Conservation (phyloP, 2,888 invertebrate genomes). For the Liposcelis brunnea region DNA sequence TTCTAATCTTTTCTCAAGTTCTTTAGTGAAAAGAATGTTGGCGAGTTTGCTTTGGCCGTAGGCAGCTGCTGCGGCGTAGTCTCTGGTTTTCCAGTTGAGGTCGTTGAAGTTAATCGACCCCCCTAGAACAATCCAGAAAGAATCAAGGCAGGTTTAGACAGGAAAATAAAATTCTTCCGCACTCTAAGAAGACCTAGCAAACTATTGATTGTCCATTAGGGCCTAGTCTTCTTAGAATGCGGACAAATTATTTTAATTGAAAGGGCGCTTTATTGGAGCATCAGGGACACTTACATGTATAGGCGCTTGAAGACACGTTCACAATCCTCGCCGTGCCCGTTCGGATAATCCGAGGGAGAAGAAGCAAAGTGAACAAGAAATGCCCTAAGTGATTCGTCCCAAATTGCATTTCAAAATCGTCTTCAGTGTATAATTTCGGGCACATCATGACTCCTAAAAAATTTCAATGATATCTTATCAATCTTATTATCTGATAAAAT, state of each 20-base stretch:
- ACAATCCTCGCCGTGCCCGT: slow-evolving; percentile 34
- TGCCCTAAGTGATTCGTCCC: slow-evolving; percentile 50
- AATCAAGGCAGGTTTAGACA: too few relatives aligned
- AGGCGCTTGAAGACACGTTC: too few relatives aligned
- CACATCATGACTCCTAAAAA: slow-evolving; percentile 37
- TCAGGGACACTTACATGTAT: too few relatives aligned
- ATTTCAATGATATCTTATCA: too few relatives aligned
- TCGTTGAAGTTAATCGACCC: slow-evolving; percentile 13
- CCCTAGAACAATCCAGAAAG: slow-evolving; percentile 11
- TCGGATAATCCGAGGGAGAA: slow-evolving; percentile 38
- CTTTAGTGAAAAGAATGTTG: slow-evolving; percentile 22
- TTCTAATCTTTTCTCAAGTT: slow-evolving; percentile 19
- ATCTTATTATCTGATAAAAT: too few relatives aligned
- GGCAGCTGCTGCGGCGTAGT: slow-evolving; percentile 12
- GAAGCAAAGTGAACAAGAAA: slow-evolving; percentile 39
- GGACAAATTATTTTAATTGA: too few relatives aligned
- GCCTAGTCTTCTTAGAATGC: too few relatives aligned
- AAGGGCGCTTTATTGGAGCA: too few relatives aligned
- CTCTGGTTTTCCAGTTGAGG: slow-evolving; percentile 11
- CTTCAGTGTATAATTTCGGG: slow-evolving; percentile 38
- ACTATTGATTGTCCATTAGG: too few relatives aligned
- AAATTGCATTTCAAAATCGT: slow-evolving; percentile 48
- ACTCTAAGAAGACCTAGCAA: too few relatives aligned
- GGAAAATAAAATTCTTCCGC: too few relatives aligned
- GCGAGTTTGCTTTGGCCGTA: slow-evolving; percentile 24